Evolutionary conservation across 2,888 invertebrate genomes (phyloP).

Genomic region (Rhyacophila evoluta): DNA sequence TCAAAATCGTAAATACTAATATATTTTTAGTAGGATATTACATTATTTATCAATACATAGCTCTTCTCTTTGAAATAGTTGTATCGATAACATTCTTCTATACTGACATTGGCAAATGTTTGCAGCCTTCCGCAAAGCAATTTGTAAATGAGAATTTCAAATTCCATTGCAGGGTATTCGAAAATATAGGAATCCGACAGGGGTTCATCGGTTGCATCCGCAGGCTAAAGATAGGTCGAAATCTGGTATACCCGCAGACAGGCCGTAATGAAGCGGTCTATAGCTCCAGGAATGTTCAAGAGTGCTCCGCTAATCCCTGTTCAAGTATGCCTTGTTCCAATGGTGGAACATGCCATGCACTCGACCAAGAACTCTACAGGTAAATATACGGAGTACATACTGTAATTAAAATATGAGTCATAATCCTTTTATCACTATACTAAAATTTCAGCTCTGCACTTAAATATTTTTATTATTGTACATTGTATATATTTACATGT

Average conservation of each 20-base stretch:
- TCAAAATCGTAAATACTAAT: too few relatives aligned
- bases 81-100: not conserved
- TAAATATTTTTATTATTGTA: too few relatives aligned
- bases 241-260: slow-evolving; percentile 77
- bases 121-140: slow-evolving; percentile 11
- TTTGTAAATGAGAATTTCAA: slow-evolving; percentile 55
- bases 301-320: slow-evolving; percentile 85
- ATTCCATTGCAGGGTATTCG: slow-evolving; percentile 75
- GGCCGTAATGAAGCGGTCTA: slow-evolving; percentile 74
- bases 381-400: too few relatives aligned
- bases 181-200: slow-evolving; percentile 83
- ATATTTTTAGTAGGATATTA: too few relatives aligned
- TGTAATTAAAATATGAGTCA: too few relatives aligned
- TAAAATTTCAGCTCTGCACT: too few relatives aligned
- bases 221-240: slow-evolving; percentile 82
- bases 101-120: slow-evolving; percentile 1
- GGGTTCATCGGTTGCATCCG: slow-evolving; percentile 89
- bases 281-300: slow-evolving; percentile 75
- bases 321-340: slow-evolving; percentile 82
- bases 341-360: slow-evolving; percentile 70
- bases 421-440: too few relatives aligned
- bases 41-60: too few relatives aligned
- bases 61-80: not conserved
- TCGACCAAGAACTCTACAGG: slow-evolving; percentile 59
- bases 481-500: too few relatives aligned